Conservation (phyloP, 2,113 vertebrate species). For the Corvus moneduloides region DNA sequence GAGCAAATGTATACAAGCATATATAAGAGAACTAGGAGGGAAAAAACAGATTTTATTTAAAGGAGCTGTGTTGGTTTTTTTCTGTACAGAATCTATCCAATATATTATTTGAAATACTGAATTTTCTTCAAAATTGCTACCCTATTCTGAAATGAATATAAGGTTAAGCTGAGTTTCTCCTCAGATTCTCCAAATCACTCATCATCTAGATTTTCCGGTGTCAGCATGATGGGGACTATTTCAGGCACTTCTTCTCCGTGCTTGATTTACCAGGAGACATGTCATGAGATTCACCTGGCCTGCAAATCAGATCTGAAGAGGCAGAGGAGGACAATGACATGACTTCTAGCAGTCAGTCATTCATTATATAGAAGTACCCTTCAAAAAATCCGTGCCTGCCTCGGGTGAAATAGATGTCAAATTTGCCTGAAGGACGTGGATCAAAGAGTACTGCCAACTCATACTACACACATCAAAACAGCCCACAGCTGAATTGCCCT, state of each 20-base stretch:
- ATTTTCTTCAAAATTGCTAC: neutral
- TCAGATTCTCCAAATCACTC: neutral
- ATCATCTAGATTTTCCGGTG: conserved; percentile 2
- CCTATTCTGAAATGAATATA: neutral
- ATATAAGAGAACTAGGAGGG: neutral
- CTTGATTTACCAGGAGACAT: conserved; percentile 19
- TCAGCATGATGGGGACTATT: conserved; percentile 19
- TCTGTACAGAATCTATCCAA: neutral
- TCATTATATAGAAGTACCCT: conserved; percentile 47
- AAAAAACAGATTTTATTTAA: neutral
- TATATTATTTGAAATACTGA: neutral
- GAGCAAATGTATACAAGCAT: neutral
- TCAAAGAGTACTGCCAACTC: conserved; percentile 50
- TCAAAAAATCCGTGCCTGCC: conserved; percentile 56
- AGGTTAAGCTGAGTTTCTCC: neutral
- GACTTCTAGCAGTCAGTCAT: conserved; percentile 39
- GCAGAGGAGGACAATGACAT: conserved; percentile 50
- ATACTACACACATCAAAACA: neutral
- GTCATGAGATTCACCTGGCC: conserved; percentile 57
- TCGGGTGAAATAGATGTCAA: conserved; percentile 65
- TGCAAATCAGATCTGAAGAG: conserved; percentile 36
- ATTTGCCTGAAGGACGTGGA: conserved; percentile 58
- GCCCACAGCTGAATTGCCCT: conserved; percentile 35
- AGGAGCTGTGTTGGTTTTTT: neutral
- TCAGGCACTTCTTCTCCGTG: conserved; percentile 23